phyloP scores from a whole-genome alignment of 64 coral and sea anemone genomes.

The Catalaphyllia jardinei region DNA sequence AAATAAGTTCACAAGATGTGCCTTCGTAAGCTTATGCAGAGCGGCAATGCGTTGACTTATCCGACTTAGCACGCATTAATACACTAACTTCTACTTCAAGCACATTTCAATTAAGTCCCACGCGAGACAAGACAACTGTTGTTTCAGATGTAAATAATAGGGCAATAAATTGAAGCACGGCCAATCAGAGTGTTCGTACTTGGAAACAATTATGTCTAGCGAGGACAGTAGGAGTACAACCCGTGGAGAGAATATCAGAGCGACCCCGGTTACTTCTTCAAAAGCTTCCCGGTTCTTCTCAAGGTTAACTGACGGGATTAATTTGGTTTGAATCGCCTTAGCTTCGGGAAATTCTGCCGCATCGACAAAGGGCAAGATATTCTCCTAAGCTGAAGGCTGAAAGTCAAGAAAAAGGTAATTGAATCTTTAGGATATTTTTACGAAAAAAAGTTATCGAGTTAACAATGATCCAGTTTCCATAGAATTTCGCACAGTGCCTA shows the following conservation, averaged over 20 bases:
- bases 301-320: slow-evolving; percentile 36
- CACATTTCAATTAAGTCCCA: slow-evolving; percentile 48
- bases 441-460: not conserved
- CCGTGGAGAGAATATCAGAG: slow-evolving; percentile 67
- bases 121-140: slow-evolving; percentile 59
- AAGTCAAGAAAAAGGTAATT: slow-evolving; percentile 18
- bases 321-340: not conserved
- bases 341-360: not conserved
- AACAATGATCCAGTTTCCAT: not conserved
- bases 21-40: slow-evolving; percentile 24
- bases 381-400: not conserved
- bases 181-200: slow-evolving; percentile 48
- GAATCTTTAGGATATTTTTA: not conserved
- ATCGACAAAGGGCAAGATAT: not conserved
- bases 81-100: slow-evolving; percentile 34
- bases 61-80: not conserved
- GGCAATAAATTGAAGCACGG: slow-evolving; percentile 68
- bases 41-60: slow-evolving; percentile 5
- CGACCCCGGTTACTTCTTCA: slow-evolving; percentile 59
- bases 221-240: slow-evolving; percentile 49
- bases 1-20: not conserved
- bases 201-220: slow-evolving; percentile 88
- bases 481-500: not conserved
- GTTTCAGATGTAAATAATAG: slow-evolving; percentile 71
- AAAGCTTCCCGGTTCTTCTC: slow-evolving; percentile 17